Evolutionary conservation across 2,113 vertebrate species (phyloP).

Genomic region (Monopterus albus): DNA sequence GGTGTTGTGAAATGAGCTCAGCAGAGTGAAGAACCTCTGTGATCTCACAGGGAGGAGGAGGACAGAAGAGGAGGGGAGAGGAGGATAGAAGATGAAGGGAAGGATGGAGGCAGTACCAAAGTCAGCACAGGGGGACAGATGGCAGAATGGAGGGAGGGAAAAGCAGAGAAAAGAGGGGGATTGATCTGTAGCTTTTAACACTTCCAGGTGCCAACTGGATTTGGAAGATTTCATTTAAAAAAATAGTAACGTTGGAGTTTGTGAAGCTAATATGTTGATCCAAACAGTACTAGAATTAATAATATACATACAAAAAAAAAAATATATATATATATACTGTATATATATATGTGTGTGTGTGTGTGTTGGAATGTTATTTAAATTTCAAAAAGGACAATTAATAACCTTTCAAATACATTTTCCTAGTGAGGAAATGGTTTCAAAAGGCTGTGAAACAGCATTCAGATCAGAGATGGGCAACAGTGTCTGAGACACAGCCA

Average conservation of each 20-base stretch:
- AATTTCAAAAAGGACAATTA: conserved; percentile 1
- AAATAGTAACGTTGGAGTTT: too few relatives aligned
- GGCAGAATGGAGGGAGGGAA: neutral
- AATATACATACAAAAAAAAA: neutral
- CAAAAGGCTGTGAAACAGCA: too few relatives aligned
- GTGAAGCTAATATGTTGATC: neutral
- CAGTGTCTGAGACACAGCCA: conserved; percentile 25
- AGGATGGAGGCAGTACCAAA: neutral
- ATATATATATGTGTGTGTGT: too few relatives aligned
- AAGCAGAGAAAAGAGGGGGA: neutral
- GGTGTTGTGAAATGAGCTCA: conserved; percentile 7
- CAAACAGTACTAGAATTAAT: neutral
- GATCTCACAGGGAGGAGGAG: neutral
- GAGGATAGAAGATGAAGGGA: conserved; percentile 10
- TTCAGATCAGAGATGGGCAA: conserved; percentile 15
- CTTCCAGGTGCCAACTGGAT: neutral
- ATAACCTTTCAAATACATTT: too few relatives aligned
- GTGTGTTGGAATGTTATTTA: conserved; percentile 1
- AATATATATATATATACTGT: too few relatives aligned
- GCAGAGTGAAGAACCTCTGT: neutral
- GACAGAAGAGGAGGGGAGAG: neutral
- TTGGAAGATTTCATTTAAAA: neutral
- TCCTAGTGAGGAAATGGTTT: too few relatives aligned
- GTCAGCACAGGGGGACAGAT: conserved; percentile 1
- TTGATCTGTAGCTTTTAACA: neutral